Percentiles rank a stretch among this genome's conserved stretches.
phyloP scores from a whole-genome alignment of 2,113 vertebrate genomes.

The Ahaetulla prasina region DNA sequence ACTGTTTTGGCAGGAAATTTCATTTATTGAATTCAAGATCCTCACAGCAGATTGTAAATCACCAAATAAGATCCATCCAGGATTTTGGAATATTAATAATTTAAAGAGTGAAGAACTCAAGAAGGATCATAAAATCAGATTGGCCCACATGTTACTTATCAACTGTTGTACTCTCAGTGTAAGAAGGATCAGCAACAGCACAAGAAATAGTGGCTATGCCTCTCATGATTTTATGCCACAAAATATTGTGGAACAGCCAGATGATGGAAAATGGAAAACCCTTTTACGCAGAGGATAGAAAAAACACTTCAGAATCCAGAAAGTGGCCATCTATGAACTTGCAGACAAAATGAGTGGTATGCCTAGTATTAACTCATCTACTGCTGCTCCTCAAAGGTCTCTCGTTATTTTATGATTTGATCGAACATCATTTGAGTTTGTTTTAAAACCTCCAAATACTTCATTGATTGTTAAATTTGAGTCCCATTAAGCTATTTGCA shows the following conservation, averaged over 20 bases:
- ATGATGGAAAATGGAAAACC: not conserved
- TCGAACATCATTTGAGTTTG: not conserved
- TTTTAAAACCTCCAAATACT: not conserved
- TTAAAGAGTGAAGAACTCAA: not conserved
- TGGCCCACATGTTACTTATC: not conserved
- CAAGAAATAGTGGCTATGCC: not conserved
- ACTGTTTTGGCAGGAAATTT: not conserved
- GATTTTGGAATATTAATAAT: not conserved
- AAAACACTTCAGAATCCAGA: not conserved
- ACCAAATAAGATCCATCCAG: not conserved
- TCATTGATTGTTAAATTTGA: not conserved
- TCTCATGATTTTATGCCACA: not conserved
- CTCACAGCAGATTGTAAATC: not conserved
- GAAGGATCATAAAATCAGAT: not conserved
- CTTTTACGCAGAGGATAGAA: not conserved
- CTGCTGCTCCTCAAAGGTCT: not conserved
- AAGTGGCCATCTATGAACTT: not conserved
- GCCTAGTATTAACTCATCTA: not conserved
- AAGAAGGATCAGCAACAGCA: not conserved
- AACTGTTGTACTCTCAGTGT: not conserved
- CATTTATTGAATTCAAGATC: not conserved
- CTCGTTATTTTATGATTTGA: not conserved
- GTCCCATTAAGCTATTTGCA: not conserved
- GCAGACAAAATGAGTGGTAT: not conserved
- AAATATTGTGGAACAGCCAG: not conserved